Evolutionary conservation across 2,888 invertebrate species (phyloP), one percentile per base, ranked within the genome.

Genomic region (Synergus gifuensis): DNA sequence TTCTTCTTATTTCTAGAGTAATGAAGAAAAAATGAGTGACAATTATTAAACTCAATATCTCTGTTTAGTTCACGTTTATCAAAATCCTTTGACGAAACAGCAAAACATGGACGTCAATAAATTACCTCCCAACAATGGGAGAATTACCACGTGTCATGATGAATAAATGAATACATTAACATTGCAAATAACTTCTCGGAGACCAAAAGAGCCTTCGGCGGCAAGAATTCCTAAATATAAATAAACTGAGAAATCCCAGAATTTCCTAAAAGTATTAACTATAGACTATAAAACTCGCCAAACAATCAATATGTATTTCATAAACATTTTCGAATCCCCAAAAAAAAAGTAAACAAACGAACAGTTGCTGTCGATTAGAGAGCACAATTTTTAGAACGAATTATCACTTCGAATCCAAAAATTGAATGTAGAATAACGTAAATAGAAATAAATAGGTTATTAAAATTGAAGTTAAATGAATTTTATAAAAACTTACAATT

Each of bases 401-500:
- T 54, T 7, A 36, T 46, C 12, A 60, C 60, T 22, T 22, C 12
- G 12, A 22, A 22, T 60, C 36, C 11, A 14, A 73, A 73, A 73
- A 73, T 67, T 18, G 1, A 11, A 67, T 67, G 36, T 66, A n/a
- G 9, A n/a, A n/a, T 54, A 54, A 11, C 36, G 5, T 69, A 69
- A 69, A 67, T 67, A 67, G 28, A 8, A 14, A 36, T 16, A 36
- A 54, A 73, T 73, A 73, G 73, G 73, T 73, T 73, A 73, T 54
- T 73, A 36, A 54, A 0, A 49, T 73, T 36, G 4, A n/a, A 49
- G 36, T 54, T 5, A n/a, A 54, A n/a, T 9, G 49, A 36, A 36
- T n/a, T 49, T 36, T 36, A n/a, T 54, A n/a, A 54, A 76, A 63
- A 88, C 91, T 91, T 86, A 91, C 91, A 91, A 78, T 98, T 98